Evolutionary conservation across 2,888 invertebrate species (phyloP), one percentile per base, ranked within the genome.

Genomic region (Eupithecia vulgata): DNA sequence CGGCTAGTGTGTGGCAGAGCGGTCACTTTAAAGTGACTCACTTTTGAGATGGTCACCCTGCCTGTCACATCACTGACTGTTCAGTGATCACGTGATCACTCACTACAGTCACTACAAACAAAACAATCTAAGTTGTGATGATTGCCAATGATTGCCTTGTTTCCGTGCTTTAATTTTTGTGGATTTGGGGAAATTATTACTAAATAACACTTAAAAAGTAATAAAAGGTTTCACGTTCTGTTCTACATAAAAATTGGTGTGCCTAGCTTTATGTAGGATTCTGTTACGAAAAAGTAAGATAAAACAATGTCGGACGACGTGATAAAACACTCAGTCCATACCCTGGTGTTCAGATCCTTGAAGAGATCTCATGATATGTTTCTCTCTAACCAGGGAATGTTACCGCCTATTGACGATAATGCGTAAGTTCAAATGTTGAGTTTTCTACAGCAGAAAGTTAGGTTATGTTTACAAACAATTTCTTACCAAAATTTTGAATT

Each of bases 291-390:
- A 52, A 21, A 21, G 10, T 25, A 5, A 57, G 25, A 52, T 21
- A 61, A 42, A 68, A 88, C 86, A 87, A 96, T 95, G 94, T 93
- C 95, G 82, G 97, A 97, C 92, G 98, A 98, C 83, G 99, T 99
- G 13, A 99, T 99, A 87, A 97, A 98, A 83, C 99, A 99, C 92
- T 99, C 99, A 7, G 99, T 99, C 1, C 99, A 99, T 88, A 99
- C 99, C 0, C 93, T 99, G 78, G 99, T 99, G 78, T 99, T 99
- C 89, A 96, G 99, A 80, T 99, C 99, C 10, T 91, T 99, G 79
- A 99, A 99, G 91, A 95, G 99, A 85, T 98, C 99, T 1, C 99
- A 99, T 89, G 99, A 99, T 91, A 97, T 99, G 97, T 99, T 99
- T 90, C 94, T 99, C 66, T 96, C 97, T 17, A 98, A 99, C 88